Conservation (phyloP, 2,113 vertebrate species). For the Hemiscyllium ocellatum region DNA sequence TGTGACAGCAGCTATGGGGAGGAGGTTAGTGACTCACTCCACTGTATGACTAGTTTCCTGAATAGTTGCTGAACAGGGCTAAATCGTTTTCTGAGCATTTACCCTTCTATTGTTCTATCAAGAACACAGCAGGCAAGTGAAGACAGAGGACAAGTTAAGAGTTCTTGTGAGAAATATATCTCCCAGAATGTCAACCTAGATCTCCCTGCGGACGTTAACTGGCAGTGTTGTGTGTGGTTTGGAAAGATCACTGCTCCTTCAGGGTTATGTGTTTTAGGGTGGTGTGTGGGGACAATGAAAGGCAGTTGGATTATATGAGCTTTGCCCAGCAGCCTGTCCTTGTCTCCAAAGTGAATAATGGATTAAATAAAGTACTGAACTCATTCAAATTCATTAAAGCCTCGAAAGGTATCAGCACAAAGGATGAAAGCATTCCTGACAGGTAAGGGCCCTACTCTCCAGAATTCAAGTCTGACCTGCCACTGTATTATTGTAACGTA, state of each 20-base stretch:
- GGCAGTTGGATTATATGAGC: neutral
- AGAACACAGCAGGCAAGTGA: neutral
- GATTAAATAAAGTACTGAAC: conserved; percentile 37
- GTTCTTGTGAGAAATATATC: neutral
- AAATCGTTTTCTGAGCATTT: too few relatives aligned
- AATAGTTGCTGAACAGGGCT: too few relatives aligned
- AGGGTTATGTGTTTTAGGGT: neutral
- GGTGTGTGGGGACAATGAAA: neutral
- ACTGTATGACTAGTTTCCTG: too few relatives aligned
- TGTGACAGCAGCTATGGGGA: too few relatives aligned
- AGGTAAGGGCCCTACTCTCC: neutral
- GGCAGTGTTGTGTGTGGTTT: neutral
- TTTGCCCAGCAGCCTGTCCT: neutral
- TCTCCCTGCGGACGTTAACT: neutral
- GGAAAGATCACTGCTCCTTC: neutral
- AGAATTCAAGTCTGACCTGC: neutral
- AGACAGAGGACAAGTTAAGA: neutral
- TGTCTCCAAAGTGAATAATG: neutral
- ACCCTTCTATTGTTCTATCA: neutral
- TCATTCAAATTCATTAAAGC: neutral
- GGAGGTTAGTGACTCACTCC: too few relatives aligned
- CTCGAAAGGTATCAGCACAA: neutral
- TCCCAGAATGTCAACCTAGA: neutral
- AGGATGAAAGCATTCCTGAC: conserved; percentile 34
- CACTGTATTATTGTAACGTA: conserved; percentile 19